Evolutionary conservation across 2,797 vertebrate genomes (phyloP).

Genomic region (Remorina albescens): DNA sequence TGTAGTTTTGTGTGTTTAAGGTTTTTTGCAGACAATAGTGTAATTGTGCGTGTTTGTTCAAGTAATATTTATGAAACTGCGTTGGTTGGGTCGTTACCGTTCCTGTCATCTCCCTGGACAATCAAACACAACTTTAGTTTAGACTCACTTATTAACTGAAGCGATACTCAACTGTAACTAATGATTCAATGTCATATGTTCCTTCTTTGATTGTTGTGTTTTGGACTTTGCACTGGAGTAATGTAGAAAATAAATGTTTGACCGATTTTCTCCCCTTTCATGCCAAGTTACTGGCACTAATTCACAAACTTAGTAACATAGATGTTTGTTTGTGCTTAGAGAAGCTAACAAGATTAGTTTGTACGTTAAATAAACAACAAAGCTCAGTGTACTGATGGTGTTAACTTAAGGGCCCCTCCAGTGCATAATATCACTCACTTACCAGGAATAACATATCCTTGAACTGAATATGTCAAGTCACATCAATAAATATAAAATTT

Average conservation of each 20-base stretch:
- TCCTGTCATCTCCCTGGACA: conserved; percentile 33
- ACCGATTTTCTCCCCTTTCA: conserved; percentile 15
- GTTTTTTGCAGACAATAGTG: conserved; percentile 58
- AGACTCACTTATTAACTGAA: conserved; percentile 26
- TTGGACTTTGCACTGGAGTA: conserved; percentile 78
- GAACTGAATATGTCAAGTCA: background rate
- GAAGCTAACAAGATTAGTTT: conserved; percentile 51
- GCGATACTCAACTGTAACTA: conserved; percentile 25
- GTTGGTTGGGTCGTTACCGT: conserved; percentile 13
- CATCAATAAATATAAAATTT: background rate
- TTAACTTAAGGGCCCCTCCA: conserved; percentile 17
- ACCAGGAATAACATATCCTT: background rate
- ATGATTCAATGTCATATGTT: conserved; percentile 32
- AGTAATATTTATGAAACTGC: conserved; percentile 35
- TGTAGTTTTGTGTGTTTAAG: conserved; percentile 62
- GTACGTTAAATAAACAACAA: conserved; percentile 56
- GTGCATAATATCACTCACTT: background rate
- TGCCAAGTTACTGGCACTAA: conserved; percentile 5
- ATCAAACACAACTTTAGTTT: conserved; percentile 17
- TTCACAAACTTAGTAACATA: background rate
- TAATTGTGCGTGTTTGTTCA: conserved; percentile 34
- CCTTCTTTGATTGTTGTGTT: conserved; percentile 55
- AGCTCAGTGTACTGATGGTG: conserved; percentile 52
- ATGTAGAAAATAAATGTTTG: conserved; percentile 85
- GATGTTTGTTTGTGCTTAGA: conserved; percentile 18